A percentile compares a stretch with the other conserved stretches of the same genome.
Evolutionary conservation across 2,113 vertebrate species (phyloP).

Genomic region (Epinephelus cyanopodus): DNA sequence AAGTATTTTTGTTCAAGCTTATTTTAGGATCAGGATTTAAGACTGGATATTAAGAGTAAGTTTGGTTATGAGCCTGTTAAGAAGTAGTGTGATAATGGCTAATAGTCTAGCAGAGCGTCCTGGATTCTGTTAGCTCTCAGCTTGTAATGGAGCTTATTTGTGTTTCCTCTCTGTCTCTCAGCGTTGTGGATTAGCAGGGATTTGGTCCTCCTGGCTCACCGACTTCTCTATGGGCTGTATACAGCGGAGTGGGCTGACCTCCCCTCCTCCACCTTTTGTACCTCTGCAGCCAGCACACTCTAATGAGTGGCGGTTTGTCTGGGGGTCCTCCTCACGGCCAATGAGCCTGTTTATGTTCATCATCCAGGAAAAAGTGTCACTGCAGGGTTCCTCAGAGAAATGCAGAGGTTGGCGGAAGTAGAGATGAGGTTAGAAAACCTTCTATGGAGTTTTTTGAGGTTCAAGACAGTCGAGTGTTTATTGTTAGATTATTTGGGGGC

Average conservation of each 20-base stretch:
- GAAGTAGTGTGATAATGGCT: constrained; percentile 14
- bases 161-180: constrained; percentile 57
- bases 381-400: constrained; percentile 30
- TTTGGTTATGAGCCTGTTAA: constrained; percentile 13
- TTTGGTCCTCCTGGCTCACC: constrained; percentile 72
- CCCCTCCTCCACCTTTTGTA: constrained; percentile 70
- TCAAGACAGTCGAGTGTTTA: constrained; percentile 4
- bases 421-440: background rate
- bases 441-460: constrained; percentile 5
- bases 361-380: constrained; percentile 27
- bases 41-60: background rate
- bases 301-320: constrained; percentile 51
- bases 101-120: constrained; percentile 18
- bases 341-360: constrained; percentile 31
- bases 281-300: constrained; percentile 53
- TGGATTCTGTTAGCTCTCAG: constrained; percentile 40
- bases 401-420: background rate
- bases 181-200: constrained; percentile 73
- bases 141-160: constrained; percentile 70
- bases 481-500: background rate
- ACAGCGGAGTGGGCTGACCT: constrained; percentile 56
- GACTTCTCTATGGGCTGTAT: constrained; percentile 67
- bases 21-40: background rate
- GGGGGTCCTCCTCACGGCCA: constrained; percentile 46
- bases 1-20: background rate